Evolutionary conservation across 2,113 vertebrate genomes (phyloP).

Genomic region (Bambusicola thoracicus): DNA sequence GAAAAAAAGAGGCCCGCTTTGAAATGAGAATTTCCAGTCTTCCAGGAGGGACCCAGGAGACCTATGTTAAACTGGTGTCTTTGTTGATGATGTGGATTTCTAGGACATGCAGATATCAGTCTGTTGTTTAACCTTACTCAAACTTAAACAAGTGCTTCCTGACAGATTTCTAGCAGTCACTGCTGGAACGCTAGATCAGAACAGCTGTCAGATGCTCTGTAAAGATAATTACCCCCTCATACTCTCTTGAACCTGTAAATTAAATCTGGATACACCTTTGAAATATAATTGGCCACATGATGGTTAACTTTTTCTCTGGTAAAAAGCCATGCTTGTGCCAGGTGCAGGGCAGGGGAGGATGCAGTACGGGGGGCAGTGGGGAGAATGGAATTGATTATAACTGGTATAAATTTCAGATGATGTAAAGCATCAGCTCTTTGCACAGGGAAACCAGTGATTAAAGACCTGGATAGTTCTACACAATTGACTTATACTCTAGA

Average conservation of each 20-base stretch:
- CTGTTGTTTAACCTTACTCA: constrained; percentile 1
- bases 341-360: not conserved
- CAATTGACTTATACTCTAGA: constrained; percentile 68
- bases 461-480: constrained; percentile 65
- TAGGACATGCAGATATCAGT: not conserved
- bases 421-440: constrained; percentile 44
- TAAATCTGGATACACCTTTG: constrained; percentile 35
- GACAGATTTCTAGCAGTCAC: not conserved
- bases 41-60: not conserved
- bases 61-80: not conserved
- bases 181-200: not conserved
- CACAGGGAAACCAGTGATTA: constrained; percentile 52
- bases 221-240: not conserved
- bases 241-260: not conserved
- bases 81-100: not conserved
- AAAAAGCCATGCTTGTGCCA: not conserved
- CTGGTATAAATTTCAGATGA: constrained; percentile 49
- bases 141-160: constrained; percentile 7
- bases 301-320: not conserved
- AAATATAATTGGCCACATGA: not conserved
- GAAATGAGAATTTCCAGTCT: not conserved
- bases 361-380: not conserved
- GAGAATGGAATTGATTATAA: constrained; percentile 40
- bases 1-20: not conserved
- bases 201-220: constrained; percentile 29